Conservation (phyloP, 1,140 invertebrate genomes). For the Aethina tumida region DNA sequence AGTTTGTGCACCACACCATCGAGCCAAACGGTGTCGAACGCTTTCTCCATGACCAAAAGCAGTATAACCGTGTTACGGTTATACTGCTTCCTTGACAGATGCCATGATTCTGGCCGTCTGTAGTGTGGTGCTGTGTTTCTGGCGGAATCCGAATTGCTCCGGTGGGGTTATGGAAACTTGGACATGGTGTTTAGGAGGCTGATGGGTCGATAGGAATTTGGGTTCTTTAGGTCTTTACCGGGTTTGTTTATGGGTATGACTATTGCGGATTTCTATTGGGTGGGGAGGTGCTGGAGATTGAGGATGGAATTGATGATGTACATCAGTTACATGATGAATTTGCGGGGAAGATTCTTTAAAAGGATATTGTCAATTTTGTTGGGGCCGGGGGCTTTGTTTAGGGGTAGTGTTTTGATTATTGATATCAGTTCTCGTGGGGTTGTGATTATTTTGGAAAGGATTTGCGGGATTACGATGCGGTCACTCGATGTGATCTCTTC, state of each 20-base stretch:
- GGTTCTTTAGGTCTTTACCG: constrained; percentile 20
- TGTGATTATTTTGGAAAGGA: too few relatives aligned
- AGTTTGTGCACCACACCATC: constrained; percentile 28
- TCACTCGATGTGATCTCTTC: too few relatives aligned
- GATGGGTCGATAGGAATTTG: constrained; percentile 30
- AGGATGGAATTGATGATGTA: constrained; percentile 27
- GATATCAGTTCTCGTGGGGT: too few relatives aligned
- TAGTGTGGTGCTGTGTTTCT: constrained; percentile 27
- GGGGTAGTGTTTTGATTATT: too few relatives aligned
- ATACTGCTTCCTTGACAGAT: constrained; percentile 24
- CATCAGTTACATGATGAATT: constrained; percentile 14
- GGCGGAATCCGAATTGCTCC: constrained; percentile 36
- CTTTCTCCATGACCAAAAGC: constrained; percentile 30
- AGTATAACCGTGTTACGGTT: too few relatives aligned
- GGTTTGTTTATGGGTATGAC: constrained; percentile 30
- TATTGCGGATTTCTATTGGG: constrained; percentile 24
- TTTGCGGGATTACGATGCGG: too few relatives aligned
- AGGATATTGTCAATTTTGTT: constrained; percentile 22
- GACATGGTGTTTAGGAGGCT: constrained; percentile 25
- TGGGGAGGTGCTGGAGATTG: constrained; percentile 19
- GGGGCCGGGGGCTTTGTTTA: constrained; percentile 27
- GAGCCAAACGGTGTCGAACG: constrained; percentile 32
- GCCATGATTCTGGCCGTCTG: constrained; percentile 32
- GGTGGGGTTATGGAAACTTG: constrained; percentile 27
- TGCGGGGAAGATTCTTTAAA: constrained; percentile 23